Conservation (phyloP, 2,888 invertebrate genomes). For the Serrognathus titanus region DNA sequence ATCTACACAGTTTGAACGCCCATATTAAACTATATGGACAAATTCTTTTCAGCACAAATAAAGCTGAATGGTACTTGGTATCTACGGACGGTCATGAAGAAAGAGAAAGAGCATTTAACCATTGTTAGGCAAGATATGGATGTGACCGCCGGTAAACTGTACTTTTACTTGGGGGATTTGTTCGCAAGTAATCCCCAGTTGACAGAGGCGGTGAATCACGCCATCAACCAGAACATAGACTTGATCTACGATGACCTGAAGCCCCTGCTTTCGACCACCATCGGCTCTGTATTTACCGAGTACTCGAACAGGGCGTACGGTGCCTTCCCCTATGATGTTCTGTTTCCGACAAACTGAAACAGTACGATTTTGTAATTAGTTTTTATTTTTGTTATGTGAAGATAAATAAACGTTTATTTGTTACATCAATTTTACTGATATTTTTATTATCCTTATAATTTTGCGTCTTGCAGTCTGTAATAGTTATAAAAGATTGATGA, state of each 20-base stretch:
- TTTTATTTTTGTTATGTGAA: not conserved
- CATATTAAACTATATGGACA: too few species aligned
- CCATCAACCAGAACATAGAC: constrained; percentile 44
- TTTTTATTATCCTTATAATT: not conserved
- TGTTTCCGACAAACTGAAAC: constrained; percentile 27
- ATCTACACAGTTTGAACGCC: too few species aligned
- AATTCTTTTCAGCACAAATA: not conserved
- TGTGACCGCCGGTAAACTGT: constrained; percentile 24
- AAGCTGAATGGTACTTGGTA: not conserved
- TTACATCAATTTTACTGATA: not conserved
- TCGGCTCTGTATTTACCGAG: constrained; percentile 25
- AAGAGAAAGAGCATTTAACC: constrained; percentile 23
- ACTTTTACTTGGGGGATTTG: constrained; percentile 30
- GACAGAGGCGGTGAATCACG: constrained; percentile 37
- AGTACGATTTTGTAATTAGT: too few species aligned
- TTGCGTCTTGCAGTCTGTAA: too few species aligned
- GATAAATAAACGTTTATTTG: not conserved
- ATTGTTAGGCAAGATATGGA: constrained; percentile 22
- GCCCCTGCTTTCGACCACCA: constrained; percentile 37
- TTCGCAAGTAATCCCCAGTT: constrained; percentile 33
- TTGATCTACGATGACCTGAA: constrained; percentile 42
- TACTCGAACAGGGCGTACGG: constrained; percentile 28
- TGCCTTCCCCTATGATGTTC: constrained; percentile 28
- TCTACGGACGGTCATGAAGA: not conserved
- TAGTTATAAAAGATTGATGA: too few species aligned